Conservation (phyloP, 2,113 vertebrate genomes). For the Junco hyemalis region DNA sequence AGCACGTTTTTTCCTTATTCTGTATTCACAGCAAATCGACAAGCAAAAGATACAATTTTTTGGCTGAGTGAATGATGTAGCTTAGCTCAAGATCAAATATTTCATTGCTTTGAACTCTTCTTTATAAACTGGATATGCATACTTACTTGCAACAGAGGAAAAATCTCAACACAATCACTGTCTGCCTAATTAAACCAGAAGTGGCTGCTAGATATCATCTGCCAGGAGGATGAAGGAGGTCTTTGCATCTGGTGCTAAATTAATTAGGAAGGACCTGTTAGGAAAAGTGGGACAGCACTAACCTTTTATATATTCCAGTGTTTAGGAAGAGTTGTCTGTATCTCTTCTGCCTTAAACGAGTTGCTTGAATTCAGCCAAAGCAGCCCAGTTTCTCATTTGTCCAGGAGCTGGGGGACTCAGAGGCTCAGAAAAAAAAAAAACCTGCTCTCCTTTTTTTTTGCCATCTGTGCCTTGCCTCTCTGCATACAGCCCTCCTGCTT, state of each 20-base stretch:
- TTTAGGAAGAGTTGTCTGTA: background rate
- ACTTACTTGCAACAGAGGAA: background rate
- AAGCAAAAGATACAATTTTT: background rate
- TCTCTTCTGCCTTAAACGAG: background rate
- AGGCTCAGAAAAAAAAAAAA: background rate
- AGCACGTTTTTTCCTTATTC: background rate
- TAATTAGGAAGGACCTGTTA: background rate
- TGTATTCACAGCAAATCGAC: background rate
- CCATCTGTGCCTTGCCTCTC: background rate
- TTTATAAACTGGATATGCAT: background rate
- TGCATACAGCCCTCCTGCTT: background rate
- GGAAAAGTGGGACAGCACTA: background rate
- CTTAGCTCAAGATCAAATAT: background rate
- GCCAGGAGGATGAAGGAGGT: background rate
- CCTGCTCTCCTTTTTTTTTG: background rate
- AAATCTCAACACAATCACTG: background rate
- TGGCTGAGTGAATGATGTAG: background rate
- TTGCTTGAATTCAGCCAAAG: background rate
- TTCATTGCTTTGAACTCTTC: background rate
- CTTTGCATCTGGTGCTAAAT: background rate
- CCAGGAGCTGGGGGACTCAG: background rate
- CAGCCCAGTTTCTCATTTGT: background rate
- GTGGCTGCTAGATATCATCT: background rate
- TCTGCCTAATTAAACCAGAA: background rate
- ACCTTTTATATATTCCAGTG: background rate